Percentiles rank a stretch among this genome's conserved stretches.
Evolutionary conservation across 2,888 invertebrate genomes (phyloP).

Genomic region (Cataglyphis livida): DNA sequence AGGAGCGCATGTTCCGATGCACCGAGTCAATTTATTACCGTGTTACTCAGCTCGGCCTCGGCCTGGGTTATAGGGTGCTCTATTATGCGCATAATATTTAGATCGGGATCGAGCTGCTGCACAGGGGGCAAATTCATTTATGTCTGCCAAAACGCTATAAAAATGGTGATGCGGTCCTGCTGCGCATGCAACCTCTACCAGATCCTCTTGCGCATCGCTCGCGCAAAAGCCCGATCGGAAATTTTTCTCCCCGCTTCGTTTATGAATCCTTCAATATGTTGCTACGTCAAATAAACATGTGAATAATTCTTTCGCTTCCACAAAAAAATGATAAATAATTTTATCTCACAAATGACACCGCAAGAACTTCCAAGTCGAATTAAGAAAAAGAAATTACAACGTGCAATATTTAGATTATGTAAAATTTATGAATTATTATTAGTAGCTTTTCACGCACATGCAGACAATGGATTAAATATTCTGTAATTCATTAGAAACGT

Average conservation of each 20-base stretch:
- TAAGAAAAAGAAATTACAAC: background rate
- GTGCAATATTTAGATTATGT: background rate
- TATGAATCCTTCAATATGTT: slow-evolving; percentile 19
- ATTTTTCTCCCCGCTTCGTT: background rate
- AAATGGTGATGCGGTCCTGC: slow-evolving; percentile 63
- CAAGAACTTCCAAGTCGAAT: background rate
- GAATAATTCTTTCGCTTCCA: slow-evolving; percentile 1
- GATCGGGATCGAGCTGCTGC: slow-evolving; percentile 55
- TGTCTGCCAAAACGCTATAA: slow-evolving; percentile 68
- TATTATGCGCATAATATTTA: slow-evolving; percentile 70
- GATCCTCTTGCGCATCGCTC: background rate
- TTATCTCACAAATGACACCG: background rate
- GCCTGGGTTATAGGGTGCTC: slow-evolving; percentile 59
- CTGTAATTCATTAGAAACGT: slow-evolving; percentile 10
- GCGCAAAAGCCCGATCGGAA: slow-evolving; percentile 26
- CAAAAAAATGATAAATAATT: slow-evolving; percentile 19
- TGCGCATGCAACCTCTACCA: slow-evolving; percentile 16
- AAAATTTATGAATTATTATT: slow-evolving; percentile 1
- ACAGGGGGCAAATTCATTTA: slow-evolving; percentile 62
- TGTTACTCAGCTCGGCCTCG: slow-evolving; percentile 50
- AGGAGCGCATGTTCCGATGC: slow-evolving; percentile 59
- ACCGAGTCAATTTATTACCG: slow-evolving; percentile 63
- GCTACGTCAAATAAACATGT: background rate
- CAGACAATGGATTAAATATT: slow-evolving; percentile 24
- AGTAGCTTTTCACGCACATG: background rate